Evolutionary conservation across 2,888 invertebrate species (phyloP).

Genomic region (Lottia scabra): DNA sequence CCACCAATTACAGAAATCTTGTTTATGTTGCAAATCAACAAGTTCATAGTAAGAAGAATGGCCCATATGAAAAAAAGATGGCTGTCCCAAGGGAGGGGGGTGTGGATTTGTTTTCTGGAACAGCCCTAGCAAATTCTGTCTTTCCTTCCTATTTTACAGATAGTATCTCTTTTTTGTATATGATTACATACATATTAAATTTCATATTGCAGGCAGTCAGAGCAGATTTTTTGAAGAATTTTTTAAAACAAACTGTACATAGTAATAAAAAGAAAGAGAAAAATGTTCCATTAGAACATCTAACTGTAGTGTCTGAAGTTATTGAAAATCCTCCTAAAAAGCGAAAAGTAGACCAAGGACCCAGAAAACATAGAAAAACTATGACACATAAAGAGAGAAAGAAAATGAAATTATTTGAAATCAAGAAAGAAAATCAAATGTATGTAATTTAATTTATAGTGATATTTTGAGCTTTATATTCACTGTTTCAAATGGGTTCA

Average conservation of each 20-base stretch:
- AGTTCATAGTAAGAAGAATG: too few relatives aligned
- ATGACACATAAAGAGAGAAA: conserved; percentile 41
- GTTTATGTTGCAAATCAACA: too few relatives aligned
- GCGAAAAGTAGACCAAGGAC: neutral
- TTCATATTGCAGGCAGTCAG: conserved; percentile 18
- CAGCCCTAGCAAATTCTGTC: too few relatives aligned
- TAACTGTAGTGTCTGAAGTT: neutral
- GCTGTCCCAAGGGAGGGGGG: too few relatives aligned
- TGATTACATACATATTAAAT: too few relatives aligned
- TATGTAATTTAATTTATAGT: conserved; percentile 18
- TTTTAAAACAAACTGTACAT: conserved; percentile 30
- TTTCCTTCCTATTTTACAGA: too few relatives aligned
- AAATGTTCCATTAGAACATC: conserved; percentile 6
- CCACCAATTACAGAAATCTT: too few relatives aligned
- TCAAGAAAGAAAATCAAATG: conserved; percentile 41
- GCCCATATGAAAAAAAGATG: too few relatives aligned
- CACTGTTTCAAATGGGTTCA: too few relatives aligned
- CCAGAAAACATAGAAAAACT: conserved; percentile 30
- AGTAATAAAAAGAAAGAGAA: conserved; percentile 25
- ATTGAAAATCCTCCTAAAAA: neutral
- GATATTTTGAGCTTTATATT: too few relatives aligned
- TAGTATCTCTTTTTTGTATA: too few relatives aligned
- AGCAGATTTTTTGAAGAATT: conserved; percentile 35
- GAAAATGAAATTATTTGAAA: conserved; percentile 43
- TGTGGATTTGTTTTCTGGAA: too few relatives aligned